A percentile compares a stretch with the other conserved stretches of the same genome.
phyloP scores from a whole-genome alignment of 2,888 invertebrate genomes.

The Napeogenes inachia region DNA sequence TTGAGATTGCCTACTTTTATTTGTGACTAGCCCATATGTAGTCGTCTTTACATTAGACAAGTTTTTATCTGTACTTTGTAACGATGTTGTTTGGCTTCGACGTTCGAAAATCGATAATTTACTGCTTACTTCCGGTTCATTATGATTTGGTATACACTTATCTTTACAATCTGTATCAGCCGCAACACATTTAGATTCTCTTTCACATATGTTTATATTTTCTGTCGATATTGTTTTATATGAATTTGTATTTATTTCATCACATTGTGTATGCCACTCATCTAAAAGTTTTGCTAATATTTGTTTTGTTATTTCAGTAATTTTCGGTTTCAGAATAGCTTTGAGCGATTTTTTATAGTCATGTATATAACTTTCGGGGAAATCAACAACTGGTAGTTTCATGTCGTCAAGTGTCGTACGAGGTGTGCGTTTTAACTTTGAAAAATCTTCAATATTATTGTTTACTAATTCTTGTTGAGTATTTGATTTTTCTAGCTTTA shows the following conservation, averaged over 20 bases:
- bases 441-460: background rate
- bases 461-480: slow-evolving; percentile 4
- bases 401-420: background rate
- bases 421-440: background rate
- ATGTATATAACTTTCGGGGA: slow-evolving; percentile 7
- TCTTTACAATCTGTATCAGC: background rate
- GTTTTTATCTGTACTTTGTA: too few relatives aligned
- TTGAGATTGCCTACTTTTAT: background rate
- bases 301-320: background rate
- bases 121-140: too few relatives aligned
- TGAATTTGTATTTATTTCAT: background rate
- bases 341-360: background rate
- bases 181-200: background rate
- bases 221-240: background rate
- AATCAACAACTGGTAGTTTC: slow-evolving; percentile 12
- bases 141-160: background rate
- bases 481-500: background rate
- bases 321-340: background rate
- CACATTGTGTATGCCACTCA: background rate
- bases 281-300: background rate
- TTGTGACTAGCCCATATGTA: background rate
- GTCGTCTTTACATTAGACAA: background rate
- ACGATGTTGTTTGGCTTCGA: too few relatives aligned
- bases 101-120: too few relatives aligned
- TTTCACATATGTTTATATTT: background rate